Evolutionary conservation across 2,888 invertebrate genomes (phyloP).

Genomic region (Sarcophaga variegata): DNA sequence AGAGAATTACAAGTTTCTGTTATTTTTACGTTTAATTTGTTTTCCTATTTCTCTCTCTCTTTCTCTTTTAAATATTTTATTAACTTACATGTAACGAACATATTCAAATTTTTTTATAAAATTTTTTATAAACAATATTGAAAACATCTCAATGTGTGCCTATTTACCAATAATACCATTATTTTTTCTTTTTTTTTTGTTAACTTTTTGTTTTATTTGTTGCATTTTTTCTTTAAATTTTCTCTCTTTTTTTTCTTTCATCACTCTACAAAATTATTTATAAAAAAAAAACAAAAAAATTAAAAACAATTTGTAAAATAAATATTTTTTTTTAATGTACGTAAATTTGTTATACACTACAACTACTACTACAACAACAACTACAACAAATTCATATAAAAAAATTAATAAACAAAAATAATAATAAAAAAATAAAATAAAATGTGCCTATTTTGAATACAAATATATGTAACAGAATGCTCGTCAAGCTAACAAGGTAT

Average conservation of each 20-base stretch:
- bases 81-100: constrained; percentile 39
- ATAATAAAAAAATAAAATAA: constrained; percentile 40
- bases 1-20: neutral
- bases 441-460: constrained; percentile 65
- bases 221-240: constrained; percentile 12
- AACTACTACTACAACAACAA: constrained; percentile 71
- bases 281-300: constrained; percentile 43
- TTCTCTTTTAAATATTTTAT: constrained; percentile 35
- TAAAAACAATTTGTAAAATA: constrained; percentile 67
- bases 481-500: constrained; percentile 82
- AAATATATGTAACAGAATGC: constrained; percentile 77
- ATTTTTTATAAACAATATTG: constrained; percentile 50
- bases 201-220: constrained; percentile 41
- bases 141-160: constrained; percentile 73
- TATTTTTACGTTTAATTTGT: constrained; percentile 47
- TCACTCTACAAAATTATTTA: constrained; percentile 54
- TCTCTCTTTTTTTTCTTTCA: constrained; percentile 39
- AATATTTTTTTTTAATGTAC: constrained; percentile 68
- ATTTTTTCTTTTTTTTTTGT: constrained; percentile 60
- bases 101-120: constrained; percentile 37
- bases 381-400: constrained; percentile 68
- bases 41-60: constrained; percentile 59
- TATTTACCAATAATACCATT: constrained; percentile 57
- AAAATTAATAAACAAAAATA: constrained; percentile 39
- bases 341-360: constrained; percentile 70